phyloP scores from a whole-genome alignment of 2,888 invertebrate genomes.

The Empis livida region DNA sequence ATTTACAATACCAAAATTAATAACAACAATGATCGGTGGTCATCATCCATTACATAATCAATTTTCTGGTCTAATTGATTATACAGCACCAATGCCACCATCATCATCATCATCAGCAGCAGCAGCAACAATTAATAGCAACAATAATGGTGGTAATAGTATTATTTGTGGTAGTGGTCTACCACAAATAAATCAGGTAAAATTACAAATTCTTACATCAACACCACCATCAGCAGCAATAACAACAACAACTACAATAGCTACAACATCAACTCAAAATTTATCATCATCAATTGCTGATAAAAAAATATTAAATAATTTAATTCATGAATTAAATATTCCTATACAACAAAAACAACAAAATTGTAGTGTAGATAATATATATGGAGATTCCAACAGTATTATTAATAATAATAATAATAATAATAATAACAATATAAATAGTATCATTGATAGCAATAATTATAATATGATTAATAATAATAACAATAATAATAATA shows the following conservation, averaged over 20 bases:
- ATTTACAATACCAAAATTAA: slow-evolving; percentile 1
- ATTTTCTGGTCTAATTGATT: background rate
- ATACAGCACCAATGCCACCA: slow-evolving; percentile 14
- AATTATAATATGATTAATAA: slow-evolving; percentile 3
- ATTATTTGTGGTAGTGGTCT: too few species aligned
- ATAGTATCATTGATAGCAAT: slow-evolving; percentile 1
- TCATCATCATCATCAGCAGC: slow-evolving; percentile 12
- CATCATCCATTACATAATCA: slow-evolving; percentile 1
- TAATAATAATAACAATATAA: slow-evolving; percentile 29
- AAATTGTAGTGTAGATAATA: slow-evolving; percentile 3
- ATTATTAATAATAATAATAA: slow-evolving; percentile 15
- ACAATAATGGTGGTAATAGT: too few species aligned
- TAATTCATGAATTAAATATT: background rate
- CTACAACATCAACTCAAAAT: slow-evolving; percentile 16
- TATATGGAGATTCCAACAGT: slow-evolving; percentile 20
- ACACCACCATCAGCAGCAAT: slow-evolving; percentile 4
- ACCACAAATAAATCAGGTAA: background rate
- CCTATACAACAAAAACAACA: slow-evolving; percentile 10
- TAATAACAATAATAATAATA: slow-evolving; percentile 10
- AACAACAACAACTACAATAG: slow-evolving; percentile 4
- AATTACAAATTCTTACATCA: background rate
- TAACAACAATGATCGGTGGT: slow-evolving; percentile 1
- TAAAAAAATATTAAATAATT: background rate
- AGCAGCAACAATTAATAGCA: slow-evolving; percentile 8
- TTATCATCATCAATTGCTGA: slow-evolving; percentile 9